These are phyloP conservation scores for Bombyx huttoni DNA, from an alignment of 2,888 invertebrate species.

Conservation along the genomic window DNA sequence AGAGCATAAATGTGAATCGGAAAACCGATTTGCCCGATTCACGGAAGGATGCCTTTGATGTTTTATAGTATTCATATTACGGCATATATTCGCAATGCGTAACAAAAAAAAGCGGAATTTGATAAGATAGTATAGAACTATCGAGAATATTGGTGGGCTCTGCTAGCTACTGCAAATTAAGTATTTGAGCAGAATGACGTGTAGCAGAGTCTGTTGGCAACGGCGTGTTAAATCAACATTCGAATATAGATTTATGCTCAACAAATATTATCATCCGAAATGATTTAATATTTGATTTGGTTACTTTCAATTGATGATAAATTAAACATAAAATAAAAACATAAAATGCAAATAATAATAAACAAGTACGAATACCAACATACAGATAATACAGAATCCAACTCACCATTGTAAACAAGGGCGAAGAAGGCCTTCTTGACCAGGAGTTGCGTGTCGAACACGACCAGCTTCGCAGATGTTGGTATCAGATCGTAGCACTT, in stretches of 20 bases:
- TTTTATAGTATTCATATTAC: neutral
- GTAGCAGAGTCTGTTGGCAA: neutral
- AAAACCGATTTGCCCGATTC: no score
- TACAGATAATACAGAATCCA: no score
- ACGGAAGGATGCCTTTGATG: no score
- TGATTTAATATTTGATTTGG: neutral
- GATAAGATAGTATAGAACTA: neutral
- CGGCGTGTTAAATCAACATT: neutral
- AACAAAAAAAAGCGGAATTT: neutral
- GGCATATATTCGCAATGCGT: neutral
- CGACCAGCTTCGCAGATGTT: constrained; percentile 98
- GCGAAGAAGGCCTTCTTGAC: constrained; percentile 99
- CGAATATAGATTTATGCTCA: neutral
- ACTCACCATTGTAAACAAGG: constrained; percentile 95
- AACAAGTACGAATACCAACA: neutral
- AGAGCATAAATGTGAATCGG: no score
- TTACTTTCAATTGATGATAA: no score
- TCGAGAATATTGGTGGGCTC: neutral
- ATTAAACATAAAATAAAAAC: neutral
- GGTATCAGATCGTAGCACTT: constrained; percentile 99
- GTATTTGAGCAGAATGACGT: neutral
- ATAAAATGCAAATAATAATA: neutral
- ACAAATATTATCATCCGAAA: neutral
- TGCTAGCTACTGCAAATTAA: neutral
- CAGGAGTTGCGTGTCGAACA: constrained; percentile 98